These are phyloP conservation scores for Monochamus alternatus DNA, from an alignment of 2,888 invertebrate genomes.

Conservation along the genomic window DNA sequence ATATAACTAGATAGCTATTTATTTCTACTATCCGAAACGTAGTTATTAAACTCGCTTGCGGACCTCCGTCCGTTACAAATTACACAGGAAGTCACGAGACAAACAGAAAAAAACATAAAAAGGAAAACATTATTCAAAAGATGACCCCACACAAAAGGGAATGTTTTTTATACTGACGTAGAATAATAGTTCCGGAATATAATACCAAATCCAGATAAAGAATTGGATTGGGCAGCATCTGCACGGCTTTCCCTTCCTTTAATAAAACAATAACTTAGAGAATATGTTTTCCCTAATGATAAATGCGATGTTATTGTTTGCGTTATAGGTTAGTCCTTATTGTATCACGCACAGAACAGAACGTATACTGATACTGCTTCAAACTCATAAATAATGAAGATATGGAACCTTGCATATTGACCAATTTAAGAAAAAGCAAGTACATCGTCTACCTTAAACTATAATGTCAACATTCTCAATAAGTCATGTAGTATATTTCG, in stretches of 20 bases:
- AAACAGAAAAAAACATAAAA: conserved; percentile 27
- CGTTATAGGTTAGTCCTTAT: not conserved
- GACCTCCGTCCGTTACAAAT: too few species aligned
- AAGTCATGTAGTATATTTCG: too few species aligned
- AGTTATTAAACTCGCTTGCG: too few species aligned
- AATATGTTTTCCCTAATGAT: conserved; percentile 39
- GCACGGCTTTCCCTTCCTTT: conserved; percentile 33
- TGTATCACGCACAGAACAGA: too few species aligned
- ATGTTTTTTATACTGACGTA: conserved; percentile 39
- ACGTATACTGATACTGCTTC: too few species aligned
- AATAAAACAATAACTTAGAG: conserved; percentile 42
- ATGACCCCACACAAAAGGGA: conserved; percentile 26
- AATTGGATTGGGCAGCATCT: conserved; percentile 40
- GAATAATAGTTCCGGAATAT: conserved; percentile 37
- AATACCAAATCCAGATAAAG: conserved; percentile 40
- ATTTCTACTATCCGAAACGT: too few species aligned
- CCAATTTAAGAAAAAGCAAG: too few species aligned
- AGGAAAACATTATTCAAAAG: conserved; percentile 39
- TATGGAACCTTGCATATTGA: too few species aligned
- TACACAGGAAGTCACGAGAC: not conserved
- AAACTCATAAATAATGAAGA: too few species aligned
- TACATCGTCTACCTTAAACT: too few species aligned
- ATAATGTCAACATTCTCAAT: too few species aligned
- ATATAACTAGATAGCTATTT: not conserved
- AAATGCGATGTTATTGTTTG: conserved; percentile 39